phyloP scores from a whole-genome alignment of 2,888 invertebrate species.

The Sminthurides aquaticus region DNA sequence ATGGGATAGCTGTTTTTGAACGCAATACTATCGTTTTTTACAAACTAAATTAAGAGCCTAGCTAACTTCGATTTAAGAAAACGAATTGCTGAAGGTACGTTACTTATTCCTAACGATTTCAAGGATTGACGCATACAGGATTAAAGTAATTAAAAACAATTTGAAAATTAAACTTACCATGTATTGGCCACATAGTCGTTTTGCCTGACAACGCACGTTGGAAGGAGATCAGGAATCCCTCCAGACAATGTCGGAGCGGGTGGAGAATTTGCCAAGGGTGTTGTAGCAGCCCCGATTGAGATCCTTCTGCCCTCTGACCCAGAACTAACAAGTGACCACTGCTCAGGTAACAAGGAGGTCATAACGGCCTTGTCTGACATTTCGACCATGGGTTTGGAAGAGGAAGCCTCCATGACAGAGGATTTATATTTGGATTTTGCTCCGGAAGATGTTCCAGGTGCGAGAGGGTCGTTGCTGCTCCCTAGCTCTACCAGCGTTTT shows the following conservation, averaged over 20 bases:
- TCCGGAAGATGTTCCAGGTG: slow-evolving; percentile 26
- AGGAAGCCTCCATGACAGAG: slow-evolving; percentile 14
- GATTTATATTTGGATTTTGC: slow-evolving; percentile 30
- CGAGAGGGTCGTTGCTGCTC: slow-evolving; percentile 40
- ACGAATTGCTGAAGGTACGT: no score
- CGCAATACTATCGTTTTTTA: no score
- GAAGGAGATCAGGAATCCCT: slow-evolving; percentile 40
- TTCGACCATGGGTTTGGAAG: slow-evolving; percentile 36
- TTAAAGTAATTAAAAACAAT: no score
- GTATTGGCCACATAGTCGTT: slow-evolving; percentile 32
- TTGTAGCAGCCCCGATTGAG: slow-evolving; percentile 39
- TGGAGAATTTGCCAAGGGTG: slow-evolving; percentile 39
- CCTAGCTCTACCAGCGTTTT: slow-evolving; percentile 42
- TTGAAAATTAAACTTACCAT: slow-evolving; percentile 39
- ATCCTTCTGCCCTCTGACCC: slow-evolving; percentile 36
- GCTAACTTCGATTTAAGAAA: no score
- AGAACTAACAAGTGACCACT: slow-evolving; percentile 42
- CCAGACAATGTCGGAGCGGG: slow-evolving; percentile 40
- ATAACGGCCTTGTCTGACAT: slow-evolving; percentile 43
- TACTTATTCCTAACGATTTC: no score
- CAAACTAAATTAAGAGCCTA: no score
- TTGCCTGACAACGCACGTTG: slow-evolving; percentile 39
- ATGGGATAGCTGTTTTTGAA: no score
- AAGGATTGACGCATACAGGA: no score
- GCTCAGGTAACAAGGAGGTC: slow-evolving; percentile 41